Percentiles rank a stretch among this genome's conserved stretches.
Conservation (phyloP, 92 coral and sea anemone genomes). For the Galaxea fascicularis region DNA sequence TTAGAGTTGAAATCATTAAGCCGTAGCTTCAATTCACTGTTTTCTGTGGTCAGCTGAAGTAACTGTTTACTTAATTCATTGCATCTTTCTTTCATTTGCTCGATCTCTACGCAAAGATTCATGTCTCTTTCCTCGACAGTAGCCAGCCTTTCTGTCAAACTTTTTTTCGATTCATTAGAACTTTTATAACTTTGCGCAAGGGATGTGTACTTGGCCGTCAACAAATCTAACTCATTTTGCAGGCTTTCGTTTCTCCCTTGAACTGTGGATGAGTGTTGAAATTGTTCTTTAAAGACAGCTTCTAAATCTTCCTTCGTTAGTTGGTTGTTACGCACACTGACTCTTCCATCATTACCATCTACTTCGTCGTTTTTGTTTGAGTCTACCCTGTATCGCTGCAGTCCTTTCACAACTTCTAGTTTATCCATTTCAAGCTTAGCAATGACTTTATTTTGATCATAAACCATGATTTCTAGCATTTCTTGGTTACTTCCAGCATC, state of each 20-base stretch:
- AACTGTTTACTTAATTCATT: neutral
- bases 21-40: conserved; percentile 51
- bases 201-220: conserved; percentile 9
- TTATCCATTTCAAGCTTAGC: conserved; percentile 44
- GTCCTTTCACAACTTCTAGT: conserved; percentile 13
- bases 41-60: conserved; percentile 29
- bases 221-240: conserved; percentile 9
- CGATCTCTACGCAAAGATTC: conserved; percentile 20
- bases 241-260: conserved; percentile 40
- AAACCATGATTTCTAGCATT: conserved; percentile 21
- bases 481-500: neutral
- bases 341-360: neutral
- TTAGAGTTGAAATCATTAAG: conserved; percentile 16
- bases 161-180: conserved; percentile 37
- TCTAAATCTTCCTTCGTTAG: conserved; percentile 17
- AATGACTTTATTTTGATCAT: conserved; percentile 38
- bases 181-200: conserved; percentile 50
- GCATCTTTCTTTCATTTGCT: conserved; percentile 35
- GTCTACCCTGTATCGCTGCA: neutral
- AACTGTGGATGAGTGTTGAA: conserved; percentile 26
- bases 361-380: neutral
- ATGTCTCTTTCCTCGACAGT: conserved; percentile 28
- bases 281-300: conserved; percentile 20
- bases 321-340: conserved; percentile 16
- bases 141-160: conserved; percentile 40